Percentiles rank a stretch among this genome's conserved stretches.
These are phyloP conservation scores for Amiota communis DNA, from an alignment of 2,888 invertebrate genomes.

Conservation along the genomic window DNA sequence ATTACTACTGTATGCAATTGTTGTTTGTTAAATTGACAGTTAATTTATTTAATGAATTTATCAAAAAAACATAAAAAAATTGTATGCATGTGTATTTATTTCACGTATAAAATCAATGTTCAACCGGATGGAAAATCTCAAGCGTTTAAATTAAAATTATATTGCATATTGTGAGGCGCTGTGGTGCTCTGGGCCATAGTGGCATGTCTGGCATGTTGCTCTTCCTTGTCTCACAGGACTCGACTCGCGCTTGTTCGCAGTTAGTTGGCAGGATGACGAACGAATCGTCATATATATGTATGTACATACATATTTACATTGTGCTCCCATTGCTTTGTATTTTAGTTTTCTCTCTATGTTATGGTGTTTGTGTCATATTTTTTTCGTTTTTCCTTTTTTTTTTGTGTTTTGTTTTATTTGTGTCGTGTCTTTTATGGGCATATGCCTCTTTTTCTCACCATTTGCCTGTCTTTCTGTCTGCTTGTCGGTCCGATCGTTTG, in stretches of 20 bases:
- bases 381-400: neutral
- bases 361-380: neutral
- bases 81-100: neutral
- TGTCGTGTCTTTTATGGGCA: slow-evolving; percentile 2
- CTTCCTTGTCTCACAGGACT: slow-evolving; percentile 7
- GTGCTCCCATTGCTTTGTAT: neutral
- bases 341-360: neutral
- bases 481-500: neutral
- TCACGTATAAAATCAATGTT: neutral
- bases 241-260: neutral
- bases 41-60: slow-evolving; percentile 29
- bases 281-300: neutral
- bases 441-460: neutral
- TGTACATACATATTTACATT: slow-evolving; percentile 18
- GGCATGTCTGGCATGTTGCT: neutral
- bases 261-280: neutral
- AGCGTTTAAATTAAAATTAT: slow-evolving; percentile 46
- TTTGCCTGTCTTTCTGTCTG: neutral
- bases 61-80: slow-evolving; percentile 5
- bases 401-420: neutral
- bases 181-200: slow-evolving; percentile 38
- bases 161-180: slow-evolving; percentile 48
- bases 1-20: slow-evolving; percentile 6
- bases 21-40: slow-evolving; percentile 20
- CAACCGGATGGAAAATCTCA: slow-evolving; percentile 18